Conservation (phyloP, 92 coral and sea anemone genomes). For the Actinernus sp. region DNA sequence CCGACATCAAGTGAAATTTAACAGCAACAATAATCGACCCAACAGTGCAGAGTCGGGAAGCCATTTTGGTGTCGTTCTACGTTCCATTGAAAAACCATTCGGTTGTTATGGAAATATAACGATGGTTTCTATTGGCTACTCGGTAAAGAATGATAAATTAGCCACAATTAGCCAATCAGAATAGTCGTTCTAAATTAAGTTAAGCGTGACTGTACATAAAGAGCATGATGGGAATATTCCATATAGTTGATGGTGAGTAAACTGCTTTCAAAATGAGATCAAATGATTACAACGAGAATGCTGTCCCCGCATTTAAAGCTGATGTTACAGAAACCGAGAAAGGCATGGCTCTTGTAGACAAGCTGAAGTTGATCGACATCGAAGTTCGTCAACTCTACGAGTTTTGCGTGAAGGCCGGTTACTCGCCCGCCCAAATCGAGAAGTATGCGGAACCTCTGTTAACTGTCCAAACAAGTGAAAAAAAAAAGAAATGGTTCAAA, state of each 20-base stretch:
- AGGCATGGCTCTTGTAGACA: slow-evolving; percentile 77
- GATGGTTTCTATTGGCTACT: neutral
- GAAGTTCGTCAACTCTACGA: slow-evolving; percentile 90
- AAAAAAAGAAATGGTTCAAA: slow-evolving; percentile 73
- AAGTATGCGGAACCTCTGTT: slow-evolving; percentile 89
- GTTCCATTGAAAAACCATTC: neutral
- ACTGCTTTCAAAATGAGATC: slow-evolving; percentile 6
- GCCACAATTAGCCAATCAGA: too few relatives aligned
- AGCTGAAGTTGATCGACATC: slow-evolving; percentile 85
- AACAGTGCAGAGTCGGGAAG: slow-evolving; percentile 13
- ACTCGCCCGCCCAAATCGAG: slow-evolving; percentile 84
- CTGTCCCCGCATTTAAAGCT: slow-evolving; percentile 48
- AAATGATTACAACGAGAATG: slow-evolving; percentile 13
- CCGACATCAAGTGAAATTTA: too few relatives aligned
- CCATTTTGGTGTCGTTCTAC: slow-evolving; percentile 24
- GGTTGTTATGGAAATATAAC: slow-evolving; percentile 1
- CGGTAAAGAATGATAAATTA: too few relatives aligned
- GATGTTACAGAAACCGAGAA: slow-evolving; percentile 79
- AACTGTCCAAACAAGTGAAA: slow-evolving; percentile 54
- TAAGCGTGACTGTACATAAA: too few relatives aligned
- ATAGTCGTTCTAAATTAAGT: too few relatives aligned
- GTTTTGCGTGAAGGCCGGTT: slow-evolving; percentile 89
- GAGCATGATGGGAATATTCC: too few relatives aligned
- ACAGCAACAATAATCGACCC: too few relatives aligned
- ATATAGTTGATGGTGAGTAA: too few relatives aligned